Evolutionary conservation across 2,113 vertebrate genomes (phyloP).

Genomic region (Parotia lawesii): DNA sequence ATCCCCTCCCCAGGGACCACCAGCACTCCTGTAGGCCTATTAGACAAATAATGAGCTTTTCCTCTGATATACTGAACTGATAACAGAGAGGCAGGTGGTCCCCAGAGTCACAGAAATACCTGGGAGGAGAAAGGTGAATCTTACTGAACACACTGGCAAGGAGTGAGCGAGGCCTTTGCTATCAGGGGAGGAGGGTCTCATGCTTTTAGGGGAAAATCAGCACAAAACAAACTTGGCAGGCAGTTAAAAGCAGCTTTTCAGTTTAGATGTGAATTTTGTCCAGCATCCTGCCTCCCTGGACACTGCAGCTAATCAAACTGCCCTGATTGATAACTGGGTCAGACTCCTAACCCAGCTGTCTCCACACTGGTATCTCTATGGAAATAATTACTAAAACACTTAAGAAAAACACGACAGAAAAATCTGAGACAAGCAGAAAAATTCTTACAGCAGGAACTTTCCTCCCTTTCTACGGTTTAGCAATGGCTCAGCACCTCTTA

Average conservation of each 20-base stretch:
- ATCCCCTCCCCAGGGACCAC: neutral
- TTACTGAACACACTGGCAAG: neutral
- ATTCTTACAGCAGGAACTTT: neutral
- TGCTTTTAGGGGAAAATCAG: neutral
- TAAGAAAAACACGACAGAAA: neutral
- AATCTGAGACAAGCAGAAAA: neutral
- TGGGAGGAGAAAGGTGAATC: neutral
- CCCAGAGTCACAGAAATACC: neutral
- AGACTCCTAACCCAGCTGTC: neutral
- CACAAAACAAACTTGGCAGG: neutral
- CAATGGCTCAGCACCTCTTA: conserved; percentile 28
- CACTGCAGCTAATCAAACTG: neutral
- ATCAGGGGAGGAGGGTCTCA: neutral
- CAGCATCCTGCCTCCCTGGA: neutral
- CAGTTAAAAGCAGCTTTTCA: neutral
- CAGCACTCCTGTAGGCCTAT: neutral
- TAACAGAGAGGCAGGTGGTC: neutral
- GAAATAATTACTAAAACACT: conserved; percentile 1
- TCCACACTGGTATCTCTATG: neutral
- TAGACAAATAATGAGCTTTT: neutral
- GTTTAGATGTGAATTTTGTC: neutral
- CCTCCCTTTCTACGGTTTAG: neutral
- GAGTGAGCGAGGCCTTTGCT: neutral
- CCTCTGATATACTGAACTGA: neutral
- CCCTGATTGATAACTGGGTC: neutral